Conservation (phyloP, 1,140 invertebrate genomes). For the Macrotrachela quadricornifera region DNA sequence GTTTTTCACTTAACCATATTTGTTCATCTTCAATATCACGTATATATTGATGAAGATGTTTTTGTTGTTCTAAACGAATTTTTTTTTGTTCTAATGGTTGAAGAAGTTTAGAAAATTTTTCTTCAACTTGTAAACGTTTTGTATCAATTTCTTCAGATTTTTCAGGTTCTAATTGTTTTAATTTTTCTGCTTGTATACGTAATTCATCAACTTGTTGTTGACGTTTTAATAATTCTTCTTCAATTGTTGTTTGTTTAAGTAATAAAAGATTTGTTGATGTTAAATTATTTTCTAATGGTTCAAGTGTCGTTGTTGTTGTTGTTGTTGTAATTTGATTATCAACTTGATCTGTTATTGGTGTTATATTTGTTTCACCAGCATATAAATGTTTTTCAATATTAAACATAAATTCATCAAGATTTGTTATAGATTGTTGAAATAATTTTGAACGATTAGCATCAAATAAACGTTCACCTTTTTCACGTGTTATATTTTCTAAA, state of each 20-base stretch:
- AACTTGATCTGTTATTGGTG: conserved; percentile 52
- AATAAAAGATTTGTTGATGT: conserved; percentile 13
- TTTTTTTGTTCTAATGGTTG: conserved; percentile 71
- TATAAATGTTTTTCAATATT: conserved; percentile 89
- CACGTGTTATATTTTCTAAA: conserved; percentile 75
- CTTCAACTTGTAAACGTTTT: conserved; percentile 72
- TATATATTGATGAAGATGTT: conserved; percentile 94
- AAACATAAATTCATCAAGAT: conserved; percentile 93
- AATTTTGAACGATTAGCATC: conserved; percentile 83
- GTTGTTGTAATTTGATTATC: too few species aligned
- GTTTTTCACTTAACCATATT: conserved; percentile 88
- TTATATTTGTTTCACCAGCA: too few species aligned
- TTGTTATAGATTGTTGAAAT: conserved; percentile 87
- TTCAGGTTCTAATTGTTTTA: conserved; percentile 76
- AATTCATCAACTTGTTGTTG: conserved; percentile 52
- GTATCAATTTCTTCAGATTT: conserved; percentile 83
- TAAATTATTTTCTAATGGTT: conserved; percentile 1
- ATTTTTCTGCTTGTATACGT: conserved; percentile 71
- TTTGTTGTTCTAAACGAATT: conserved; percentile 75
- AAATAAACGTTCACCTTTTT: conserved; percentile 87
- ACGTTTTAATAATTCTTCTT: conserved; percentile 27
- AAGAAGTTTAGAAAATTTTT: conserved; percentile 41
- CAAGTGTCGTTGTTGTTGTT: conserved; percentile 87
- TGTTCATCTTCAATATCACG: conserved; percentile 96
- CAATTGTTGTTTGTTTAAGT: conserved; percentile 45